Evolutionary conservation across 2,113 vertebrate genomes (phyloP).

Genomic region (Salminus brasiliensis): DNA sequence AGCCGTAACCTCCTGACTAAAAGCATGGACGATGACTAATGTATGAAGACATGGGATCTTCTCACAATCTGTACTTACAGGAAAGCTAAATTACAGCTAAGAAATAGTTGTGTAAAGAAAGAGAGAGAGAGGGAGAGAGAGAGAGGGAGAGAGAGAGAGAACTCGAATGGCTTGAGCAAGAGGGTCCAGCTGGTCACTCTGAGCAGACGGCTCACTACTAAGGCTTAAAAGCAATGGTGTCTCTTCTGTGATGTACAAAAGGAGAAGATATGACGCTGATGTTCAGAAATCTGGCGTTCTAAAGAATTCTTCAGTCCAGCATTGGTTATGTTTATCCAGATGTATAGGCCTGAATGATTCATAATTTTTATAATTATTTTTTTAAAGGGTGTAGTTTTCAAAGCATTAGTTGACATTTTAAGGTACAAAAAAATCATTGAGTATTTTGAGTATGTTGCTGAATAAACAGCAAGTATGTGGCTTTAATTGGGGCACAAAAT

Average conservation of each 20-base stretch:
- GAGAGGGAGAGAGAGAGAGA: neutral
- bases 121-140: neutral
- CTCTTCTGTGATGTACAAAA: conserved; percentile 55
- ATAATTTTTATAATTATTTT: neutral
- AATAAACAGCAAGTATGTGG: no score
- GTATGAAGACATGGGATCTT: conserved; percentile 59
- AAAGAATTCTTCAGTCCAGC: conserved; percentile 53
- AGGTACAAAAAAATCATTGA: no score
- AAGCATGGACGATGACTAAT: conserved; percentile 60
- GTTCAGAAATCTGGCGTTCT: conserved; percentile 44
- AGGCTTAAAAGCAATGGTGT: conserved; percentile 65
- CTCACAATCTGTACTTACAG: conserved; percentile 59
- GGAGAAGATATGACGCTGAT: conserved; percentile 57
- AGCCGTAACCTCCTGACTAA: conserved; percentile 58
- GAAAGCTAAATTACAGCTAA: conserved; percentile 43
- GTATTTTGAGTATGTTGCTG: no score
- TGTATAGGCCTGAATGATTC: neutral
- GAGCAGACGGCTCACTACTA: conserved; percentile 60
- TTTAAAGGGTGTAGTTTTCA: neutral
- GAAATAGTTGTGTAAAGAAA: neutral
- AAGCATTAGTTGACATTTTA: no score
- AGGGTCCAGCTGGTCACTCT: conserved; percentile 35
- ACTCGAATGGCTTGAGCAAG: conserved; percentile 41
- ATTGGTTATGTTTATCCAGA: neutral
- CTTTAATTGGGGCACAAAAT: no score